Evolutionary conservation across 1,140 invertebrate species (phyloP).

Genomic region (Zaprionus capensis): DNA sequence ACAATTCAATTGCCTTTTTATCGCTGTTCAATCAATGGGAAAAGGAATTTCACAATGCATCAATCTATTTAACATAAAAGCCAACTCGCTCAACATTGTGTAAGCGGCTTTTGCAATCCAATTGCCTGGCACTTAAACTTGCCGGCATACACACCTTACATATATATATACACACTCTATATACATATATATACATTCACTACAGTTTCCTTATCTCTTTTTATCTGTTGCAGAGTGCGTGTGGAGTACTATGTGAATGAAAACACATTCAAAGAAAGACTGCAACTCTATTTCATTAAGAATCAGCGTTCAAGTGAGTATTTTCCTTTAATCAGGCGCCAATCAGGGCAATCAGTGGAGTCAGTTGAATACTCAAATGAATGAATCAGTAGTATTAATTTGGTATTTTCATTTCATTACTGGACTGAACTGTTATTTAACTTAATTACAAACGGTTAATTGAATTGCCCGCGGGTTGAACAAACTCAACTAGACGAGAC

Average conservation of each 20-base stretch:
- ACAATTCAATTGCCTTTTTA: slow-evolving; percentile 55
- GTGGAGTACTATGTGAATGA: slow-evolving; percentile 99
- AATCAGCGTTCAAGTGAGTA: slow-evolving; percentile 99
- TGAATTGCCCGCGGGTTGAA: slow-evolving; percentile 49
- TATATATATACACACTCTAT: neutral
- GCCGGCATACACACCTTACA: slow-evolving; percentile 32
- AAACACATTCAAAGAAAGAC: slow-evolving; percentile 98
- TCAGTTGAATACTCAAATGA: too few relatives aligned
- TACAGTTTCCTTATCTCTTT: neutral
- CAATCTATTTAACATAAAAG: slow-evolving; percentile 28
- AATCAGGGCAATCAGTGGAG: neutral
- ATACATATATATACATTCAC: neutral
- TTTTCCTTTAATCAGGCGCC: neutral
- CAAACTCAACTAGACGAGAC: neutral
- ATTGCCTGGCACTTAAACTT: slow-evolving; percentile 8
- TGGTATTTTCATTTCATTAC: slow-evolving; percentile 5
- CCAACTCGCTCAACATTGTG: slow-evolving; percentile 19
- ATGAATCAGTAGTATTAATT: neutral
- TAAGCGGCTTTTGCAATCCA: slow-evolving; percentile 32
- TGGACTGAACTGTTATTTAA: slow-evolving; percentile 24
- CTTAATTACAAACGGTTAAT: slow-evolving; percentile 62
- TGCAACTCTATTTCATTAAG: slow-evolving; percentile 99
- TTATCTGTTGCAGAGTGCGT: slow-evolving; percentile 91
- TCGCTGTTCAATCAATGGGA: slow-evolving; percentile 23
- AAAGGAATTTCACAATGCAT: slow-evolving; percentile 22